phyloP scores from a whole-genome alignment of 1,140 invertebrate genomes.

The Bactericera cockerelli region DNA sequence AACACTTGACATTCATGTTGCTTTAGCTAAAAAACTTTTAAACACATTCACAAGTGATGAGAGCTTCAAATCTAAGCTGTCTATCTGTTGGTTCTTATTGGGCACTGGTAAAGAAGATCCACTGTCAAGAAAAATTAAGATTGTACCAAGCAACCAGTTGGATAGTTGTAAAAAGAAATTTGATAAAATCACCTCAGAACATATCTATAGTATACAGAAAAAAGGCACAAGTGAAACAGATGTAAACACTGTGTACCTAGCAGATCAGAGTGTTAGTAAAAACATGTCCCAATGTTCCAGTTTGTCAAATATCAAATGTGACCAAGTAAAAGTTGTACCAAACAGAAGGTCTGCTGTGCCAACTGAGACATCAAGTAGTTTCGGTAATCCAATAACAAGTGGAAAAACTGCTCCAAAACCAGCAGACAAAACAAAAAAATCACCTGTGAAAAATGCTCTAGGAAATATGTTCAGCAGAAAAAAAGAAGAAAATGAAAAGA shows the following conservation, averaged over 20 bases:
- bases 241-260: background rate
- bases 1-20: background rate
- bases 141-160: background rate
- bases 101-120: background rate
- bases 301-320: too few species aligned
- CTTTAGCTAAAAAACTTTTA: background rate
- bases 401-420: too few species aligned
- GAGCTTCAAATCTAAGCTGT: background rate
- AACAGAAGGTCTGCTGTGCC: too few species aligned
- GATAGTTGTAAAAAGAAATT: background rate
- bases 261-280: background rate
- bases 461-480: too few species aligned
- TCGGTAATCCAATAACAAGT: too few species aligned
- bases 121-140: background rate
- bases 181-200: background rate
- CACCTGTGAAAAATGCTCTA: too few species aligned
- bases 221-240: background rate
- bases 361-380: too few species aligned
- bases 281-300: too few species aligned
- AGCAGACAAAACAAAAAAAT: too few species aligned
- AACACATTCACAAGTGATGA: background rate
- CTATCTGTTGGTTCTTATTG: background rate
- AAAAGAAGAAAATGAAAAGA: too few species aligned
- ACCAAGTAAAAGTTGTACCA: too few species aligned
- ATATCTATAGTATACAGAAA: conserved; percentile 4